Conservation (phyloP, 1,140 invertebrate species). For the Hestina assimilis region DNA sequence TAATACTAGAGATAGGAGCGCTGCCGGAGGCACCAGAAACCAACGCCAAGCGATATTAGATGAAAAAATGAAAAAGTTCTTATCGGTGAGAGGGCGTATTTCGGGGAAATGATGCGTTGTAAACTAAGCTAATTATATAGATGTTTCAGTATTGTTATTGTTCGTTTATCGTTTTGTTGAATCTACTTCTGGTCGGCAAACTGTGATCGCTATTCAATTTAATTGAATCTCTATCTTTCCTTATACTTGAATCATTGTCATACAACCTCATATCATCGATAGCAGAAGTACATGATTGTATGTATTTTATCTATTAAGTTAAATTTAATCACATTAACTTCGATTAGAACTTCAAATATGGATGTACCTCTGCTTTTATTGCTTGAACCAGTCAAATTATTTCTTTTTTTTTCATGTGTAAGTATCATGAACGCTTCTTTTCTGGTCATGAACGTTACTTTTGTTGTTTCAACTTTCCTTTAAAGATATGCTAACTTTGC, state of each 20-base stretch:
- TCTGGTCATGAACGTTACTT: neutral
- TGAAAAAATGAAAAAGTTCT: constrained; percentile 96
- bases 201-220: constrained; percentile 57
- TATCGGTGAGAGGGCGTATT: constrained; percentile 87
- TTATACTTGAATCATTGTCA: constrained; percentile 30
- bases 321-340: neutral
- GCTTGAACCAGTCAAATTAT: constrained; percentile 53
- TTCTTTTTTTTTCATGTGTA: constrained; percentile 1
- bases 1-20: constrained; percentile 79
- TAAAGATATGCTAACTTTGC: neutral
- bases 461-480: neutral
- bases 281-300: constrained; percentile 29
- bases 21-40: constrained; percentile 81
- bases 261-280: constrained; percentile 22
- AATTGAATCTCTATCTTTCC: constrained; percentile 34
- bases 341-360: neutral
- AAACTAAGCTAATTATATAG: constrained; percentile 66
- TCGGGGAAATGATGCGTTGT: constrained; percentile 62
- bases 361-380: constrained; percentile 33
- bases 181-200: constrained; percentile 59
- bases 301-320: neutral
- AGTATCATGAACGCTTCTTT: constrained; percentile 5
- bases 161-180: constrained; percentile 43
- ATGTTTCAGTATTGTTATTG: constrained; percentile 65
- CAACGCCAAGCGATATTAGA: constrained; percentile 91